These are phyloP conservation scores for Perdix hodgsoniae DNA, from an alignment of 2,797 vertebrate genomes.

Conservation along the genomic window DNA sequence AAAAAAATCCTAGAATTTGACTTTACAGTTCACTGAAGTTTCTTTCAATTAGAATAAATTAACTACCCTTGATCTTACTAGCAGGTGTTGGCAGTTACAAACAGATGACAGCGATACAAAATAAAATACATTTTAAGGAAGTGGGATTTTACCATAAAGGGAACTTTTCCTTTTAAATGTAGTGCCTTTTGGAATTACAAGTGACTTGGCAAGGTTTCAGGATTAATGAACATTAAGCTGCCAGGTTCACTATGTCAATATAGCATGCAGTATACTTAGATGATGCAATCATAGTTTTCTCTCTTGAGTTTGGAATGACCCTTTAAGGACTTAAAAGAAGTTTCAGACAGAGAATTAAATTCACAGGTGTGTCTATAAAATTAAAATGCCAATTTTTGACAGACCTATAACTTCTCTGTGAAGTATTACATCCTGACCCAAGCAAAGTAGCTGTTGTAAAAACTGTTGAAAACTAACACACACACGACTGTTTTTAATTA, in stretches of 20 bases:
- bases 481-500: accelerated
- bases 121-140: background rate
- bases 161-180: background rate
- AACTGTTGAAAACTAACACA: background rate
- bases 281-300: background rate
- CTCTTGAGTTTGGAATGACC: background rate
- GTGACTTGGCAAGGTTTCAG: background rate
- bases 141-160: background rate
- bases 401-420: background rate
- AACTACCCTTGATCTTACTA: background rate
- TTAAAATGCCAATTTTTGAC: slow-evolving; percentile 2
- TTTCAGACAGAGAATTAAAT: slow-evolving; percentile 38
- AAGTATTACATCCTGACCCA: background rate
- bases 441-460: background rate
- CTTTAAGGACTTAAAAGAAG: slow-evolving; percentile 33
- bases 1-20: background rate
- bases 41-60: background rate
- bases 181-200: background rate
- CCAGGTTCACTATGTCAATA: background rate
- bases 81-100: background rate
- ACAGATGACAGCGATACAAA: background rate
- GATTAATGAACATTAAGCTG: background rate
- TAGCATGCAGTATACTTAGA: background rate
- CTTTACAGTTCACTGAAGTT: background rate
- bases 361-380: slow-evolving; percentile 8